Evolutionary conservation across 2,113 vertebrate genomes (phyloP), one percentile per base, ranked within the genome.

Genomic region (Peromyscus maniculatus): DNA sequence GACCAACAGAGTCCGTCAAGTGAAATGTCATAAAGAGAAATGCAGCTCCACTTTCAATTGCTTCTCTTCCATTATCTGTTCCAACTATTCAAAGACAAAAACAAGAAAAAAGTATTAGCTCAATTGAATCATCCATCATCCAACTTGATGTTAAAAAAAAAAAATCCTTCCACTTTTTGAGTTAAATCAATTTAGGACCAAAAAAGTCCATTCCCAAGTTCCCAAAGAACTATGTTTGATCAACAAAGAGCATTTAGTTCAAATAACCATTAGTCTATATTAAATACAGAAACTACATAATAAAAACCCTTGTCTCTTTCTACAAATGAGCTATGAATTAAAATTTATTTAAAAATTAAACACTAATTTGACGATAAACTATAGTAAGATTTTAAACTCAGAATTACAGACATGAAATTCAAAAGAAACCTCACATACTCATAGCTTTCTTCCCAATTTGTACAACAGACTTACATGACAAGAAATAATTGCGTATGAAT

Each of bases 1-100:
- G 98, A 92, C 99, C 99, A 96, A 99, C 99, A 91, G 97, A 99
- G 84, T 99, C 99, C 95, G 99, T 99, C 95, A 99, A 98, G 82
- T 99, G 98, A 98, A 99, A 99, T 12, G 98, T 99, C 98, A 99
- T 99, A 95, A 99, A 99, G 62, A 99, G 99, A 97, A 99, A 99
- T 93, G 99, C 99, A 10, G 99, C 99, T 10, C 99, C 99, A 71
- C 99, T 99, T 98, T 99, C 99, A 97, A 99, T 98, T 52, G 99
- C 98, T 93, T 99, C 99, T 98, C 99, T 99, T 74, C 99, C 99
- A 97, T 99, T 98, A 96, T 99, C 99, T 43, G 94, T 92, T 91
- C 99, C 99, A 98, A 99, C 99, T 99, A 99, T 97, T 96, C 3
- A 97, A 98, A 99, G 97, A 91, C 26, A 98, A 98, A 86, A 86